Base-by-base conservation (phyloP, 2,797 vertebrate species). In the Alexandromys oeconomus region DNA sequence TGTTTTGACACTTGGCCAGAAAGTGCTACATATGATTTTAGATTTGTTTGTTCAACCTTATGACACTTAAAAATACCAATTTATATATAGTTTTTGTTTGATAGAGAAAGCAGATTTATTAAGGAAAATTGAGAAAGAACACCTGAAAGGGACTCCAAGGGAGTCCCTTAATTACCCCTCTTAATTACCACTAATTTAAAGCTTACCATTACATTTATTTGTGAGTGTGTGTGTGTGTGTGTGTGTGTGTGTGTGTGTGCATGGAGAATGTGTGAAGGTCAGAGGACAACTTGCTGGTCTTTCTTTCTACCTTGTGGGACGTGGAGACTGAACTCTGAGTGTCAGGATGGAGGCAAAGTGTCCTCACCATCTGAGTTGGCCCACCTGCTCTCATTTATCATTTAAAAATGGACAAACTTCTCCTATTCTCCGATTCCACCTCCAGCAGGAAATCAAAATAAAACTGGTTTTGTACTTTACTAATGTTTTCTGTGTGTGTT, bases 61-160 rank as follows among this genome's bases (percentile, higher is more conserved):
- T 65, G 96, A 74, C 10, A 78, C 17, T 93, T 77, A 86, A 51
- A 89, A 89, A 17, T 48, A 59, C 25, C 69, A 57, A 94, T 61
- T 51, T 90, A 57, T 73, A 82, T 84, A 71, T 92, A 15, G 88
- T 92, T 82, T 71, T 87, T 85, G 11, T 25, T 61, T 65, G 59
- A 48, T 25, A 69, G 82, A 67, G 31, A 13, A 67, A 48, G 31
- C 34, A 67, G 40, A 34, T 46, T 84, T 65, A 65, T 65, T 48
- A 84, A 65, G 63, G 29, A 67, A 67, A 86, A 85, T 48, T 51
- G 46, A 69, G 31, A 86, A 69, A 15, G 21, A 69, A 15, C 6
- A 67, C 43, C 43, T 48, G 29, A 67, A 43, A 51, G 46, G 19
- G 12, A n/a, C 21, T 25, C 63, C 21, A 25, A 69, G 31, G 8